Conservation (phyloP, 2,888 invertebrate genomes). For the Pseudeuparius sepicola region DNA sequence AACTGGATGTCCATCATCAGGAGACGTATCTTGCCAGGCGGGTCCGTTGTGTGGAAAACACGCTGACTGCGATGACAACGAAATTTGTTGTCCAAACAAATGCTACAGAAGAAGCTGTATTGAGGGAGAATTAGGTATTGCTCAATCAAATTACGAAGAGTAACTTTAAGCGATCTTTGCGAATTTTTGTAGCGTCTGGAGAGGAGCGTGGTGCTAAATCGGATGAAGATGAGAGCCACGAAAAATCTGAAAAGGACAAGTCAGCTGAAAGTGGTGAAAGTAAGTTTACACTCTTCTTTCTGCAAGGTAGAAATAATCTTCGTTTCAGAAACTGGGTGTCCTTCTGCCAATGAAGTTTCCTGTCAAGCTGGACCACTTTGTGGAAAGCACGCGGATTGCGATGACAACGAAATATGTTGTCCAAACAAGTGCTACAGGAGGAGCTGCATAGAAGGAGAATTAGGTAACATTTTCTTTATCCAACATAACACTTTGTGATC, state of each 20-base stretch:
- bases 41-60: conserved; percentile 13
- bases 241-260: conserved; percentile 25
- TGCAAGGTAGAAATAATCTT: too few species aligned
- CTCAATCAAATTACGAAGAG: too few species aligned
- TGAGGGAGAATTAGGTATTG: conserved; percentile 4
- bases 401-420: conserved; percentile 18
- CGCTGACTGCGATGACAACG: conserved; percentile 9
- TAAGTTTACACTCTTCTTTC: too few species aligned
- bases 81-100: conserved; percentile 15
- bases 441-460: conserved; percentile 2
- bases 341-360: conserved; percentile 15
- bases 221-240: conserved; percentile 27
- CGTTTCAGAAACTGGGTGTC: conserved; percentile 18
- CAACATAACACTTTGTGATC: too few species aligned
- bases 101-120: conserved; percentile 15
- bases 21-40: conserved; percentile 7
- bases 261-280: conserved; percentile 17
- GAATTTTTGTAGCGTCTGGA: too few species aligned
- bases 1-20: conserved; percentile 9
- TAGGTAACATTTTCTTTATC: conserved; percentile 1
- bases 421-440: conserved; percentile 21
- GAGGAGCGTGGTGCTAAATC: too few species aligned
- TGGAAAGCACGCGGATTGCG: conserved; percentile 16
- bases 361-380: conserved; percentile 16
- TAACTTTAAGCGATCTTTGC: too few species aligned